Evolutionary conservation across 1,140 invertebrate genomes (phyloP).

Genomic region (Drosophila punjabiensis): DNA sequence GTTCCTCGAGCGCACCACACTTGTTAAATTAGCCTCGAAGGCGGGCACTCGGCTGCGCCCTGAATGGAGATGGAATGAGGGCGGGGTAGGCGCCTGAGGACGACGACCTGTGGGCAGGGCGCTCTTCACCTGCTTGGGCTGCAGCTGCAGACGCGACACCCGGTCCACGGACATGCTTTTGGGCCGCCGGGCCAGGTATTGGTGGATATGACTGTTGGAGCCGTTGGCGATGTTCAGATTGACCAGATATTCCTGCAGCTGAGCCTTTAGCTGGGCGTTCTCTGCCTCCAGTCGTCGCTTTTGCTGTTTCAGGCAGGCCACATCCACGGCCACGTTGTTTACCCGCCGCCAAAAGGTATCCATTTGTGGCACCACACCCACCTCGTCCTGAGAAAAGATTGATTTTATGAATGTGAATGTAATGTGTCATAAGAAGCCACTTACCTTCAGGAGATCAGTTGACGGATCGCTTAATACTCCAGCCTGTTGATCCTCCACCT

Average conservation of each 20-base stretch:
- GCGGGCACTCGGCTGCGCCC: constrained; percentile 25
- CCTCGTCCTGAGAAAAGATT: constrained; percentile 36
- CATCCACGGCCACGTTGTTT: constrained; percentile 78
- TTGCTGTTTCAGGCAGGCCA: constrained; percentile 73
- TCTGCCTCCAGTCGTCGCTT: constrained; percentile 66
- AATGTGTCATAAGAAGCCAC: too few relatives aligned
- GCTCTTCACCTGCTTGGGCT: constrained; percentile 65
- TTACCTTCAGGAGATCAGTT: constrained; percentile 58
- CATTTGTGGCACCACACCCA: constrained; percentile 66
- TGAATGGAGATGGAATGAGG: constrained; percentile 9
- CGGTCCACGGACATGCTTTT: constrained; percentile 84
- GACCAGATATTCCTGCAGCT: constrained; percentile 78
- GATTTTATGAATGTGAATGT: too few relatives aligned
- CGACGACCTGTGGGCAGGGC: constrained; percentile 55
- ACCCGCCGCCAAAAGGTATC: constrained; percentile 83
- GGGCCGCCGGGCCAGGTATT: constrained; percentile 72
- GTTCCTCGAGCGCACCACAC: constrained; percentile 62
- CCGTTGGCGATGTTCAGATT: constrained; percentile 77
- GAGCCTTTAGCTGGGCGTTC: constrained; percentile 68
- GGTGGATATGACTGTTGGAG: constrained; percentile 72
- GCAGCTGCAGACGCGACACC: constrained; percentile 60
- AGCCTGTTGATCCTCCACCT: constrained; percentile 22
- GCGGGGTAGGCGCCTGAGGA: constrained; percentile 21
- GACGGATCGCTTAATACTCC: background rate
- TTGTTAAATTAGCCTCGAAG: constrained; percentile 74